Conservation (phyloP, 2,113 vertebrate species). For the Nothocercus nigrocapillus region DNA sequence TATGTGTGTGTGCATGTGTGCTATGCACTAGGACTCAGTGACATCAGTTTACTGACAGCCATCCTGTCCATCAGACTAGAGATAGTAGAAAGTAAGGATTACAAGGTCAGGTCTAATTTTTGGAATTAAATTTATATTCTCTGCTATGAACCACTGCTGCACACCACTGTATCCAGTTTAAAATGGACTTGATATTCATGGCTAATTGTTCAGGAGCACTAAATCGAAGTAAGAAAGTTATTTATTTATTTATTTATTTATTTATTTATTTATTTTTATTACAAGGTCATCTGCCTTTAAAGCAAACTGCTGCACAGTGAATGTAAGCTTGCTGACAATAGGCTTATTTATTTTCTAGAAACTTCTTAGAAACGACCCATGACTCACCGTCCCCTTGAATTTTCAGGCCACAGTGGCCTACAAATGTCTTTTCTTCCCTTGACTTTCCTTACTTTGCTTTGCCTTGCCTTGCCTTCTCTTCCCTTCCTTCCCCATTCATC, state of each 20-base stretch:
- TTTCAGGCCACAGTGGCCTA: neutral
- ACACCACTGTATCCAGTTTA: neutral
- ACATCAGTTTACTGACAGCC: neutral
- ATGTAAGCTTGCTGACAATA: neutral
- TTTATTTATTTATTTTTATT: neutral
- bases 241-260: neutral
- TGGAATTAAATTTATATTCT: neutral
- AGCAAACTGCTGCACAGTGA: neutral
- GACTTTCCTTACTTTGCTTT: neutral
- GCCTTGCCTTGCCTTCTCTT: neutral
- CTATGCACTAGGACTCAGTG: neutral
- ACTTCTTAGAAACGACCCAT: neutral
- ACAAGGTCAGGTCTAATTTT: neutral
- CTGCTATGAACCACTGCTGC: neutral
- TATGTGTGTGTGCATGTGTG: neutral
- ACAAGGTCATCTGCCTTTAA: neutral
- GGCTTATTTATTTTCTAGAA: neutral
- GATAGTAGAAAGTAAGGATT: neutral
- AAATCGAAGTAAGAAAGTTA: neutral
- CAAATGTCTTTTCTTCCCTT: neutral
- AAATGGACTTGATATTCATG: neutral
- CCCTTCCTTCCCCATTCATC: neutral
- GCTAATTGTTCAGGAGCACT: neutral
- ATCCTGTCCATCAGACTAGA: neutral
- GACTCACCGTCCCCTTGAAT: neutral